Base-by-base conservation (phyloP, 2,888 invertebrate species). In the Macrosoma leucophasiata region DNA sequence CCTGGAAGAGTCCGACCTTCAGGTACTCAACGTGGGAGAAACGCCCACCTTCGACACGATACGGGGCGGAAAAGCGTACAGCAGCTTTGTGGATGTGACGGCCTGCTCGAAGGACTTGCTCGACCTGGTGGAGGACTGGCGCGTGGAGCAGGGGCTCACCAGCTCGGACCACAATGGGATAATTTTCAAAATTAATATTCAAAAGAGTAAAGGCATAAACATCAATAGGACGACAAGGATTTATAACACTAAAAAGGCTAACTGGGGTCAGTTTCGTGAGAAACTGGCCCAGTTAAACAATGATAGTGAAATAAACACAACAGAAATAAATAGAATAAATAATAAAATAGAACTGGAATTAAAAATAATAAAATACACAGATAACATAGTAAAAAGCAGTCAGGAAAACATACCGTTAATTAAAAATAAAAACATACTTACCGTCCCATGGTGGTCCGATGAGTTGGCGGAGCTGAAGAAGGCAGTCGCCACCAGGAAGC, bases 141-240 rank as follows among this genome's bases (percentile, higher is more conserved):
- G 13, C 4, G 32, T 34, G 6, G 28, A 34, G 1, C 9, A 7
- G 1, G 24, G 13, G 1, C 1, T 39, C 2, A 28, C 31, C 2
- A 26, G 24, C 21, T 35, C 39, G 24, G 35, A 39, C 29, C 39
- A 39, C 29, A 35, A 39, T 10, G 29, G 13, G 3, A 32, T 39
- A 3, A n/a, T n/a, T 2, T 34, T 34, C 20, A 10, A 18, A 1
- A 14, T 35, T 2, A 11, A 2, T 8, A 8, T 31, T 4, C 2
- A 14, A 14, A 39, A 30, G 15, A 2, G 12, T 3, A 32, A 20
- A 22, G 29, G 35, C 5, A 9, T 22, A 8, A 18, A 26, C n/a
- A 28, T 39, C 1, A 2, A 28, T 7, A 13, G 31, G 4, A 23
- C 29, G 3, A 39, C 39, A 2, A n/a, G n/a, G n/a, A n/a, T n/a